A percentile compares a stretch with the other conserved stretches of the same genome.
Evolutionary conservation across 92 coral and sea anemone genomes (phyloP).

Genomic region (Siderastrea radians): DNA sequence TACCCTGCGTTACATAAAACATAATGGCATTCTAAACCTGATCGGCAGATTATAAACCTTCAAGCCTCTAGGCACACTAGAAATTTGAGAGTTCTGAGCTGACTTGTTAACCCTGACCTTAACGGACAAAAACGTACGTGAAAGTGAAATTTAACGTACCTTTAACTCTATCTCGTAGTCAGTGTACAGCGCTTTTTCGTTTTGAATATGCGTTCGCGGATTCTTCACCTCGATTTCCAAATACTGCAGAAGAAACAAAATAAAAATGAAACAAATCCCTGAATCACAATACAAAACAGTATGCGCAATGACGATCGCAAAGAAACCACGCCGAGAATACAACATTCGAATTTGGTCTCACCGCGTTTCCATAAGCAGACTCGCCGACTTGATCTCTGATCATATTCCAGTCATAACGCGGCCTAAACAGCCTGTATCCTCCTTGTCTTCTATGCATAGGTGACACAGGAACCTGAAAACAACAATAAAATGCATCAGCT

Average conservation of each 20-base stretch:
- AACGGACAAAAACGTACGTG: too few species aligned
- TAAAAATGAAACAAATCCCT: background rate
- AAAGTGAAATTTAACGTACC: slow-evolving; percentile 43
- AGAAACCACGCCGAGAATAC: background rate
- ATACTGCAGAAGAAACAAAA: slow-evolving; percentile 53
- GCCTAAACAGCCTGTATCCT: slow-evolving; percentile 43
- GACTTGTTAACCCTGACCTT: too few species aligned
- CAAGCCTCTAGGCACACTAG: too few species aligned
- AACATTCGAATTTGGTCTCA: background rate
- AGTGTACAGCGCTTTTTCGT: slow-evolving; percentile 83
- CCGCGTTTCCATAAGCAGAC: slow-evolving; percentile 64
- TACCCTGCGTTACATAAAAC: too few species aligned
- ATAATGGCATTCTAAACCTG: too few species aligned
- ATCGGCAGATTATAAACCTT: too few species aligned
- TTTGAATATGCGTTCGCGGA: slow-evolving; percentile 87
- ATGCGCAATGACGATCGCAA: background rate
- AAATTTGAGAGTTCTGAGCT: too few species aligned
- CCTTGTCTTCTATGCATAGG: slow-evolving; percentile 34
- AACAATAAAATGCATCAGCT: slow-evolving; percentile 11
- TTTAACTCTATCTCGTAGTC: slow-evolving; percentile 87
- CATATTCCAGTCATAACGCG: slow-evolving; percentile 51
- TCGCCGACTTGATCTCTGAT: slow-evolving; percentile 78
- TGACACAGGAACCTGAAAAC: slow-evolving; percentile 33
- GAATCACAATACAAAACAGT: background rate
- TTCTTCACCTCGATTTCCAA: slow-evolving; percentile 83